A percentile compares a stretch with the other conserved stretches of the same genome.
phyloP scores from a whole-genome alignment of 1,140 invertebrate species.

The Harpegnathos saltator region DNA sequence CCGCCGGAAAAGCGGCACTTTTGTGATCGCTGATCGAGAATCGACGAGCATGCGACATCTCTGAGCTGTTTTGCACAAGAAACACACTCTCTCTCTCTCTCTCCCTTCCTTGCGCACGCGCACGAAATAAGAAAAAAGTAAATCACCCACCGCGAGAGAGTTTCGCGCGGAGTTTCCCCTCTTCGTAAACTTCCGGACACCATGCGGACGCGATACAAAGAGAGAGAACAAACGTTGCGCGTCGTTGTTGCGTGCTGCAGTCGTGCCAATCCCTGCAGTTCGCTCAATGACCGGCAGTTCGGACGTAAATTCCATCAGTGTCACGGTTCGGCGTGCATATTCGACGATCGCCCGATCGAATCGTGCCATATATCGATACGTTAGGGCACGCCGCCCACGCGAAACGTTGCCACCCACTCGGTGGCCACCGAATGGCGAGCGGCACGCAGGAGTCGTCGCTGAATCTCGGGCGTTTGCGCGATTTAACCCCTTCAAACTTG shows the following conservation, averaged over 20 bases:
- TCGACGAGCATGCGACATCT: conserved; percentile 51
- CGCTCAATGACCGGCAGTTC: conserved; percentile 42
- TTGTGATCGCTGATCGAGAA: conserved; percentile 47
- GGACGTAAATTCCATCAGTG: conserved; percentile 66
- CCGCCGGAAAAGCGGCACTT: conserved; percentile 56
- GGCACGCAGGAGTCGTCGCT: conserved; percentile 1
- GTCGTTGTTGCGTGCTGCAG: too few relatives aligned
- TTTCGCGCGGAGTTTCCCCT: too few relatives aligned
- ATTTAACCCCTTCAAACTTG: conserved; percentile 14
- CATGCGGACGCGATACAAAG: not conserved
- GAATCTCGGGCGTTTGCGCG: not conserved
- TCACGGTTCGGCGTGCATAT: conserved; percentile 59
- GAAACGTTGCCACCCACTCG: conserved; percentile 48
- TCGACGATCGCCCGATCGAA: conserved; percentile 61
- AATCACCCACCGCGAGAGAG: too few relatives aligned
- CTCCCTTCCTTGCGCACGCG: too few relatives aligned
- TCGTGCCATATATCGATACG: conserved; percentile 60
- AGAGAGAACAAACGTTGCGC: not conserved
- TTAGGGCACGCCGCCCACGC: conserved; percentile 55
- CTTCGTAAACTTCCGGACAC: conserved; percentile 58
- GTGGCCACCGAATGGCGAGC: not conserved
- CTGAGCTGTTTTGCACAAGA: not conserved
- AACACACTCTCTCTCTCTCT: too few relatives aligned
- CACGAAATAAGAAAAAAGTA: too few relatives aligned
- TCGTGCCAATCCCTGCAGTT: not conserved